Base-by-base conservation (phyloP, 2,888 invertebrate species). In the Epistrophe eligans region DNA sequence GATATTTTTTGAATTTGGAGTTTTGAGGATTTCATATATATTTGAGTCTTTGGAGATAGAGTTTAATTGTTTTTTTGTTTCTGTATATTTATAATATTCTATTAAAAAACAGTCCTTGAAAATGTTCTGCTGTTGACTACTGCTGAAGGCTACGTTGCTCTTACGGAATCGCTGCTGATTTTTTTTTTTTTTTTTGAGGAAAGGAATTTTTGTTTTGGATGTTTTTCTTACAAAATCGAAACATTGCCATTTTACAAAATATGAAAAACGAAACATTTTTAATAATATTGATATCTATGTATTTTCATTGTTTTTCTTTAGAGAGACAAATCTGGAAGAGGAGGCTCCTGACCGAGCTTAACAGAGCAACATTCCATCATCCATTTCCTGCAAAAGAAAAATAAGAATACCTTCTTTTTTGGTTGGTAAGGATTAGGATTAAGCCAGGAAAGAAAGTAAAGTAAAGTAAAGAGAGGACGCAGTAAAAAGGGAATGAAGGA, bases 321-420 rank as follows among this genome's bases (percentile, higher is more conserved):
- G 55, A 55, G 1, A 52, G 52, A 28, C 7, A 52, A 52, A 55
- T 15, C 55, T 55, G 55, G n/a, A 55, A 55, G n/a, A 32, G n/a
- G 32, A 32, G 15, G 28, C 28, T n/a, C 28, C 55, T 55, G 15
- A 32, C 9, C n/a, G 4, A 35, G 11, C 35, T 11, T 58, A 35
- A 32, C 32, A 71, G 28, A 43, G 38, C 45, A 81, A 64, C 81
- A 82, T 82, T 77, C 77, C 71, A 55, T 48, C 52, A 55, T 28
- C 19, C 13, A 62, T 45, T 62, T 38, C 13, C 60, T 40, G 60
- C 19, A 8, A 35, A 19, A 43, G 8, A n/a, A 17, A 58, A 45
- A 15, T 15, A 43, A 28, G 3, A 58, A 10, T 58, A 38, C 1
- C 11, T 24, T 57, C 1, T 32, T 35, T 35, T 35, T 60, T 38